phyloP scores from a whole-genome alignment of 2,113 vertebrate genomes.

The Brachypteracias leptosomus region DNA sequence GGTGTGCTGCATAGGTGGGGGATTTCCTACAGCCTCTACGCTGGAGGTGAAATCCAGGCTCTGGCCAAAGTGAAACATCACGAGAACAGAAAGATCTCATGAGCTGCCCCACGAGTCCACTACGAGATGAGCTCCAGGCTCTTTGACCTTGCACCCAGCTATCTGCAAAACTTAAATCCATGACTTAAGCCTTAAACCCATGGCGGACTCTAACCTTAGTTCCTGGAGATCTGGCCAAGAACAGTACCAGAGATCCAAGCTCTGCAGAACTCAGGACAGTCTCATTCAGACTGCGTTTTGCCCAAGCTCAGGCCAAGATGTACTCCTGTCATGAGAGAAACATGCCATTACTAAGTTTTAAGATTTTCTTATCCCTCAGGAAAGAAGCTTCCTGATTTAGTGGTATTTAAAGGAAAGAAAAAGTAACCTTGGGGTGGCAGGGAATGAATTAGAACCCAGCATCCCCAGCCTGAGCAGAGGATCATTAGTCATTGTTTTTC shows the following conservation, averaged over 20 bases:
- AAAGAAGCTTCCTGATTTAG: background rate
- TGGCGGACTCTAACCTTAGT: no score
- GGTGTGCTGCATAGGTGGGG: background rate
- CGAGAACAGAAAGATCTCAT: background rate
- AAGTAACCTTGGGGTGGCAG: background rate
- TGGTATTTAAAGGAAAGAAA: background rate
- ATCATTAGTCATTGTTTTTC: conserved; percentile 21
- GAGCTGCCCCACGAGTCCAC: background rate
- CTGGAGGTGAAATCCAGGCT: background rate
- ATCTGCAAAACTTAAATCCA: background rate
- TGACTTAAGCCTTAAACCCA: background rate
- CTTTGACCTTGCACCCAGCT: background rate
- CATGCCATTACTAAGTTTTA: background rate
- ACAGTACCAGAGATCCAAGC: background rate
- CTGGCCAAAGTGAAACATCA: background rate
- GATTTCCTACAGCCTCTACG: background rate
- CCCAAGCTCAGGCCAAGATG: background rate
- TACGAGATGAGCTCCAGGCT: background rate
- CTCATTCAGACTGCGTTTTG: background rate
- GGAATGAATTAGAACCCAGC: background rate
- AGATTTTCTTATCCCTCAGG: background rate
- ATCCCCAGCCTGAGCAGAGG: background rate
- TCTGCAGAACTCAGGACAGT: background rate
- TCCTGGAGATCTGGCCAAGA: background rate
- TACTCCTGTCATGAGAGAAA: background rate